These are phyloP conservation scores for roundworm (Caenorhabditis elegans) DNA, from an alignment of 1,140 invertebrate genomes.

Conservation along the genomic window WBcel235 BX284602.5:4816501-4817000, in stretches of 20 bases:
- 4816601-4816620: neutral
- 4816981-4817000: too few relatives aligned
- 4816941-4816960: neutral
- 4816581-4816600: neutral
- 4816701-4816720: neutral
- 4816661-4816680: too few relatives aligned
- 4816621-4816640: neutral
- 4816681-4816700: too few relatives aligned
- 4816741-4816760: too few relatives aligned
- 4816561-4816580: constrained; percentile 1
- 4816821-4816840: neutral
- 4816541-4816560: neutral
- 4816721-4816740: constrained; percentile 2
- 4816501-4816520: neutral
- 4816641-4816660: too few relatives aligned
- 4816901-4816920: constrained; percentile 6
- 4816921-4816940: neutral
- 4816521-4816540: constrained; percentile 19
- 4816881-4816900: constrained; percentile 24
- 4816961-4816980: too few relatives aligned
- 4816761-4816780: constrained; percentile 30
- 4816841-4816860: too few relatives aligned
- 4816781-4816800: constrained; percentile 22
- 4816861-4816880: neutral
- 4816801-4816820: constrained; percentile 16